A percentile compares a stretch with the other conserved stretches of the same genome.
Evolutionary conservation across 2,113 vertebrate species (phyloP).

Genomic region (Oceanites oceanicus): DNA sequence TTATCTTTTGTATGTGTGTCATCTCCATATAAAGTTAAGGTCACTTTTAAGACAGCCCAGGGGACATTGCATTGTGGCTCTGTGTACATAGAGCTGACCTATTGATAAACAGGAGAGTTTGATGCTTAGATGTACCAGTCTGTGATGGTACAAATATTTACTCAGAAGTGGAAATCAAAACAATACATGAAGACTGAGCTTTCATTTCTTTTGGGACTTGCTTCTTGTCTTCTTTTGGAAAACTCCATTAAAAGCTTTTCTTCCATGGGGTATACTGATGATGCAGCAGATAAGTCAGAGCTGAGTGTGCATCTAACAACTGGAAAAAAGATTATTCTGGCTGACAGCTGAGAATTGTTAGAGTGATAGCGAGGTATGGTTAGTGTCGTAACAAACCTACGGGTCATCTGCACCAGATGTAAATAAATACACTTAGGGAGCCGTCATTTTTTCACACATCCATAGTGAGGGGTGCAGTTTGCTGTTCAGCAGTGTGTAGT

Average conservation of each 20-base stretch:
- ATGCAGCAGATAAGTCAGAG: not conserved
- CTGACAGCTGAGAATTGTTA: not conserved
- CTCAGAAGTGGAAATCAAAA: conserved; percentile 54
- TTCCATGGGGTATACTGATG: not conserved
- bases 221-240: conserved; percentile 15
- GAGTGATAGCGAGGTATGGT: not conserved
- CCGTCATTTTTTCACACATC: not conserved
- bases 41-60: not conserved
- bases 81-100: not conserved
- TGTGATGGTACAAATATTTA: conserved; percentile 57
- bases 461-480: not conserved
- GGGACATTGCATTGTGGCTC: not conserved
- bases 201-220: too few species aligned
- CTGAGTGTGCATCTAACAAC: not conserved
- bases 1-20: conserved; percentile 9
- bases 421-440: not conserved
- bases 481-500: not conserved
- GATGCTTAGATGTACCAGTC: not conserved
- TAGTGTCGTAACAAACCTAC: not conserved
- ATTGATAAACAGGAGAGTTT: not conserved
- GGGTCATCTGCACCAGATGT: not conserved
- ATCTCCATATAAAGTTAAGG: not conserved
- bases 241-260: not conserved
- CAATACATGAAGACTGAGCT: conserved; percentile 1
- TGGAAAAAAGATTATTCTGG: not conserved